phyloP scores from a whole-genome alignment of 2,888 invertebrate genomes.

The Eurytoma adleriae region DNA sequence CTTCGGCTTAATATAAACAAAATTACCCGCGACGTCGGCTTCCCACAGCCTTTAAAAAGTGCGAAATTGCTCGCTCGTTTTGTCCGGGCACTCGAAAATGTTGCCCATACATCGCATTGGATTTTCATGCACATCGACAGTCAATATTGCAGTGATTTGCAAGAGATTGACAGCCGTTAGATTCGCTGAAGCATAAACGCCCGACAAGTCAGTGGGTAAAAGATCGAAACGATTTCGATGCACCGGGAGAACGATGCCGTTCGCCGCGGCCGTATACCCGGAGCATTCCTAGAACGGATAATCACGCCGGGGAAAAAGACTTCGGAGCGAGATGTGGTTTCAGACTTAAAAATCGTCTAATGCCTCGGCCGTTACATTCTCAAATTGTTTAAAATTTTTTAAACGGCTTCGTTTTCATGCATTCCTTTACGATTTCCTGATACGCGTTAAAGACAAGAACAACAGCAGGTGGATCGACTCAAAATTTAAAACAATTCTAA shows the following conservation, averaged over 20 bases:
- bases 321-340: constrained; percentile 27
- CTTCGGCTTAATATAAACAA: not conserved
- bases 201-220: constrained; percentile 46
- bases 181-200: constrained; percentile 33
- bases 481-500: too few relatives aligned
- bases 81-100: not conserved
- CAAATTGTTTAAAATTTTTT: too few relatives aligned
- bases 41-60: not conserved
- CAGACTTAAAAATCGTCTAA: constrained; percentile 27
- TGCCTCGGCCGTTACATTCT: constrained; percentile 36
- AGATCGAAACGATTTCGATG: constrained; percentile 48
- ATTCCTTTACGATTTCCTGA: too few relatives aligned
- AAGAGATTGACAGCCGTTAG: constrained; percentile 54
- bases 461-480: too few relatives aligned
- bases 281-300: constrained; percentile 16
- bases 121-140: constrained; percentile 37
- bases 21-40: not conserved
- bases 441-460: not conserved
- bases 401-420: too few relatives aligned
- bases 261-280: constrained; percentile 12
- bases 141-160: constrained; percentile 49
- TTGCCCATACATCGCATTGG: constrained; percentile 16
- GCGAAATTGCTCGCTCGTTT: constrained; percentile 15
- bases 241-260: constrained; percentile 25
- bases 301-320: constrained; percentile 7